A percentile compares a stretch with the other conserved stretches of the same genome.
These are phyloP conservation scores for Bubalus kerabau DNA, from an alignment of 2,113 vertebrate genomes.

Conservation along the genomic window DNA sequence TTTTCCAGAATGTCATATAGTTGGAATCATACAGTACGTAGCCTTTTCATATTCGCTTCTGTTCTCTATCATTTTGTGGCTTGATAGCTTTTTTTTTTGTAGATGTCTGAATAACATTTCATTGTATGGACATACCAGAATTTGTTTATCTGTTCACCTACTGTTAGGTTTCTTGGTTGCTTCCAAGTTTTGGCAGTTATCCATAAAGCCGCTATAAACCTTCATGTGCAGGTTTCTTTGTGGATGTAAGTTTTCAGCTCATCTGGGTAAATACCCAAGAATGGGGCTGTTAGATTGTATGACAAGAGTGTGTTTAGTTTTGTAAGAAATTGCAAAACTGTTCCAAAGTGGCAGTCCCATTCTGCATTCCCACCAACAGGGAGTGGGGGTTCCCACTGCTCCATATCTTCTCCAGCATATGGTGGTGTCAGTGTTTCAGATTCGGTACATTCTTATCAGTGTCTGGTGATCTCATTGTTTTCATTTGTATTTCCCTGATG, in stretches of 20 bases:
- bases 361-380: background rate
- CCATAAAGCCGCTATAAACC: background rate
- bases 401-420: background rate
- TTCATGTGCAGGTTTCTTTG: background rate
- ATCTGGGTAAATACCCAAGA: background rate
- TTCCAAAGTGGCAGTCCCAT: background rate
- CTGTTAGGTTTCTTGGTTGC: background rate
- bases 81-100: background rate
- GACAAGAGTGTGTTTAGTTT: background rate
- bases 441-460: background rate
- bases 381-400: background rate
- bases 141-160: background rate
- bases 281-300: background rate
- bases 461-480: background rate
- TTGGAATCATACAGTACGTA: background rate
- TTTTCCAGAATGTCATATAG: background rate
- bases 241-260: background rate
- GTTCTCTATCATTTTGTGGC: background rate
- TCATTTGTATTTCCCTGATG: background rate
- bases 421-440: background rate
- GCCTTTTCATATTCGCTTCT: background rate
- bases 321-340: background rate
- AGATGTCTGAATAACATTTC: background rate
- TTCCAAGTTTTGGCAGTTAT: background rate
- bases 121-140: background rate